Base-by-base conservation (phyloP, 2,113 vertebrate species). In the Prietella phreatophila region DNA sequence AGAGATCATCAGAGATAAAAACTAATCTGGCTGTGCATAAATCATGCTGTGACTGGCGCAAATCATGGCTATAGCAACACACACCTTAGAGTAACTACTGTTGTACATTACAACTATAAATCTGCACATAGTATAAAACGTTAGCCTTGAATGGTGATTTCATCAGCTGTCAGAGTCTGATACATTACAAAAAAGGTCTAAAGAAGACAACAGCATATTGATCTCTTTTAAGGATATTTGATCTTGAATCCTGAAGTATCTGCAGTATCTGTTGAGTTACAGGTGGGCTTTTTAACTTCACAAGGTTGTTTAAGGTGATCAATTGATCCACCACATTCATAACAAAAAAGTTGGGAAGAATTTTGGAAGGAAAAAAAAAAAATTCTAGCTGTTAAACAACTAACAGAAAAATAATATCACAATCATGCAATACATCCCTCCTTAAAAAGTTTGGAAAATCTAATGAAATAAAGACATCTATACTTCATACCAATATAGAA, bases 1-100 rank as follows among this genome's bases (percentile, higher is more conserved):
- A 82, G n/a, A 82, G 88, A 55, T 89, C 75, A 82, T 7, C 36
- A 4, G 61, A 81, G 82, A 81, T 84, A n/a, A 73, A 84, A 86
- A 80, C 36, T 78, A 88, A 90, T 85, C 71, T 82, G 5, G 20
- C 25, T 55, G 30, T 27, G 47, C 67, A 56, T 60, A 17, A 86
- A 88, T 71, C 65, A 61, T 79, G 71, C 25, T 82, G 6, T 36
- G 83, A 47, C 75, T 73, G 55, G 36, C 61, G 4, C 61, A 61
- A 83, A n/a, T 20, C 84, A 61, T 25, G 17, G 15, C 36, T 63
- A 11, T 56, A 53, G 42, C 5, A 42, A 42, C 63, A 84, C 83
- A 69, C 83, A 55, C 83, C 83, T 84, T 84, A 50, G 13, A 84
- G 14, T 65, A 84, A 65, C 47, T 55, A 22, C 15, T 65, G 82